Evolutionary conservation across 2,797 vertebrate genomes (phyloP).

Genomic region (Melanotaenia nigrans): DNA sequence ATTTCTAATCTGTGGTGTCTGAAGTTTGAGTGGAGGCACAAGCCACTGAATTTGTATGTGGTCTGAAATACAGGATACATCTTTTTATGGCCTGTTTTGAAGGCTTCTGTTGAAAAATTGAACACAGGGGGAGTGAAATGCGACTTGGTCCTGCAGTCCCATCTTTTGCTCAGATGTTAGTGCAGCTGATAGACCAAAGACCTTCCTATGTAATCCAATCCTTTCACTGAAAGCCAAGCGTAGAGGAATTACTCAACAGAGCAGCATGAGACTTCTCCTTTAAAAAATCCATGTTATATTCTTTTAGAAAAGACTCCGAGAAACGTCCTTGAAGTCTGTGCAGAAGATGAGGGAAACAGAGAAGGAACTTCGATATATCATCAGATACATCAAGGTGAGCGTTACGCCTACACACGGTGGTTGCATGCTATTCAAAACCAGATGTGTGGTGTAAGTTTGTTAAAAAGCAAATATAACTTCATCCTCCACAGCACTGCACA

Average conservation of each 20-base stretch:
- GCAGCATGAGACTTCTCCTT: conserved; percentile 4
- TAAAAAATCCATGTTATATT: conserved; percentile 45
- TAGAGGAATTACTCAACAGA: neutral
- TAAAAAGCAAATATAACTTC: neutral
- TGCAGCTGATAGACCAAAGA: conserved; percentile 31
- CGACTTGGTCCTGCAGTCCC: conserved; percentile 9
- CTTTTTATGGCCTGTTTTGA: neutral
- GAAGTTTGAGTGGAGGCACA: neutral
- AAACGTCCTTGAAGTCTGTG: conserved; percentile 71
- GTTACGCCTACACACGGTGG: neutral
- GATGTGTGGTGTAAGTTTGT: neutral
- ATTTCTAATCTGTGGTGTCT: neutral
- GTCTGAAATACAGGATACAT: neutral
- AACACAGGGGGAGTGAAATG: conserved; percentile 22
- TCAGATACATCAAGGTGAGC: conserved; percentile 81
- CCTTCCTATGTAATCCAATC: conserved; percentile 12
- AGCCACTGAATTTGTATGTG: neutral
- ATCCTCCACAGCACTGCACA: conserved; percentile 72
- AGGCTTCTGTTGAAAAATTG: conserved; percentile 24
- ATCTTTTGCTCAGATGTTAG: conserved; percentile 25
- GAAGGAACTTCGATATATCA: conserved; percentile 77
- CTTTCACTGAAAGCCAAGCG: conserved; percentile 31
- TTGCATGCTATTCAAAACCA: neutral
- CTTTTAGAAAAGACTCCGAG: conserved; percentile 78
- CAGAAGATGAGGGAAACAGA: conserved; percentile 76